These are phyloP conservation scores for Xestoiulus laeticollis DNA, from an alignment of 2,888 invertebrate species.

Conservation along the genomic window DNA sequence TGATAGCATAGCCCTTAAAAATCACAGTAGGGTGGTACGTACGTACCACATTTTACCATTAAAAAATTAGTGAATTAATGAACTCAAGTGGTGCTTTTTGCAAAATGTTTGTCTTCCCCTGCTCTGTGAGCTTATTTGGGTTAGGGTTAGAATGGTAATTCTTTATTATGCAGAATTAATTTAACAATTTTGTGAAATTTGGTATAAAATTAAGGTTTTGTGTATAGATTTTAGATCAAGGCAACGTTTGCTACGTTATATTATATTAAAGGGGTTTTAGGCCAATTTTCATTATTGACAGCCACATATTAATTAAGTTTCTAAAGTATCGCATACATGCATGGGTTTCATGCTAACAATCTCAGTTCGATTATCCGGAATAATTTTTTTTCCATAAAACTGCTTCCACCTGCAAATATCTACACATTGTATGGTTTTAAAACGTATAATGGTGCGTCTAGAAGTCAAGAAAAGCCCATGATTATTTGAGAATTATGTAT, in stretches of 20 bases:
- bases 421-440: not conserved
- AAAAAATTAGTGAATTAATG: not conserved
- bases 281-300: not conserved
- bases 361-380: not conserved
- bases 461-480: slow-evolving; percentile 40
- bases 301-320: not conserved
- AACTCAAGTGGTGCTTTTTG: not conserved
- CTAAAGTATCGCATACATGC: not conserved
- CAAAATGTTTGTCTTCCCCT: too few species aligned
- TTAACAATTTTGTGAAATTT: too few species aligned
- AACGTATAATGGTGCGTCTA: not conserved
- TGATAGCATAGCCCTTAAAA: not conserved
- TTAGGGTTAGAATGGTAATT: too few species aligned
- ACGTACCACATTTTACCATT: not conserved
- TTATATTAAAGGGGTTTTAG: too few species aligned
- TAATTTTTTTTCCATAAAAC: not conserved
- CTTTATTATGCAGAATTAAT: too few species aligned
- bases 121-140: too few species aligned
- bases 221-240: too few species aligned
- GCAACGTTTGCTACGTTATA: too few species aligned
- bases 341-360: not conserved
- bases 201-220: too few species aligned
- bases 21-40: not conserved
- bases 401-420: not conserved
- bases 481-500: slow-evolving; percentile 43